Evolutionary conservation across 2,797 vertebrate genomes (phyloP), one percentile per base, ranked within the genome.

Genomic region (Octomys mimax): DNA sequence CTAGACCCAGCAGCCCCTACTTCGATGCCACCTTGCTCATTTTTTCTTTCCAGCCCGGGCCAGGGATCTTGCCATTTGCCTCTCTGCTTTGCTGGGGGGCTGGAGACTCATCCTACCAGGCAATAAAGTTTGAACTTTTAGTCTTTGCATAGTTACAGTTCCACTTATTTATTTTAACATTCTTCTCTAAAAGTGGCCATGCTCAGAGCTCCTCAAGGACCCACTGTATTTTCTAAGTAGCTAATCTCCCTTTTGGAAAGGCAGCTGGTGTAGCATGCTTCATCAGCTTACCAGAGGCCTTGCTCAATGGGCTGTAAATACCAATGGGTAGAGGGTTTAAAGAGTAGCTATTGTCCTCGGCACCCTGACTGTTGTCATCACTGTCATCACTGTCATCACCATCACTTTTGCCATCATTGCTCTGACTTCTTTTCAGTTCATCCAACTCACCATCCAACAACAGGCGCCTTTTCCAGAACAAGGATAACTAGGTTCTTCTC

Each of bases 131-230:
- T 52, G 39, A 88, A 18, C 24, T 71, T 93, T 86, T 33, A 83
- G 52, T 87, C n/a, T 89, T 66, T 26, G 9, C 82, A 31, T 87
- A 79, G 33, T 90, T 61, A 14, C 3, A 2, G 1, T 87, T 52
- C 61, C 78, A 83, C 61, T 62, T 92, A 85, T 57, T 89, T 77
- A 84, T 77, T 87, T 66, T 90, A 49, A 78, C n/a, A 49, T 75
- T 91, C 71, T 81, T 92, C 77, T 95, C 80, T 91, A 46, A 89
- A 89, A 79, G 81, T 86, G 57, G 77, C 62, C 12, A 19, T 57
- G 39, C 42, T 94, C 81, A 68, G 46, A 70, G 75, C 19, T 93
- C 85, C 91, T 94, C 54, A 26, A 91, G 66, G 89, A 78, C 54
- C 42, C 49, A 86, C 75, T 62, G 0, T 54, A 11, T 92, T 92